A percentile compares a stretch with the other conserved stretches of the same genome.
Evolutionary conservation across 2,888 invertebrate species (phyloP).

Genomic region (Drosophila affinis): DNA sequence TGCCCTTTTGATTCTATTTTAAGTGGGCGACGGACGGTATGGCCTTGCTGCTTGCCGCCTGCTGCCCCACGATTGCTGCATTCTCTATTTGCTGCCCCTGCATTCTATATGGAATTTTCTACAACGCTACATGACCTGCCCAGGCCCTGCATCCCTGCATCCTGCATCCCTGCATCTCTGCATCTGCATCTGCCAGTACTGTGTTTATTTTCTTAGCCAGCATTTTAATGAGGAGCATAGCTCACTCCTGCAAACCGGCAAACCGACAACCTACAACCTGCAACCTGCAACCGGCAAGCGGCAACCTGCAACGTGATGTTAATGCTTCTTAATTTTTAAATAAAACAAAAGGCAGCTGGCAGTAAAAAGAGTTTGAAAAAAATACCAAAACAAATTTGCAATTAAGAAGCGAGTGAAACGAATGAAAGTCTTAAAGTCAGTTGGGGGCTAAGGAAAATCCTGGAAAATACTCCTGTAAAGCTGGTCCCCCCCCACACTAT

Average conservation of each 20-base stretch:
- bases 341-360: conserved; percentile 31
- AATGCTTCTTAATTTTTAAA: conserved; percentile 48
- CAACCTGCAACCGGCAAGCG: neutral
- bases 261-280: neutral
- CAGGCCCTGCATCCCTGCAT: neutral
- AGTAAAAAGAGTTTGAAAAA: conserved; percentile 2
- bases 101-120: neutral
- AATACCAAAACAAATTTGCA: conserved; percentile 5
- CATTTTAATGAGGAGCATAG: conserved; percentile 61
- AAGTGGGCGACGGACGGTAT: conserved; percentile 6
- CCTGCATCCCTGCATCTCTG: too few species aligned
- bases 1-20: conserved; percentile 39
- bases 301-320: conserved; percentile 30
- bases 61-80: too few species aligned
- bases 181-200: conserved; percentile 1
- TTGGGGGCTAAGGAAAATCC: neutral
- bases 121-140: neutral
- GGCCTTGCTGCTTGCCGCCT: neutral
- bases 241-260: conserved; percentile 22
- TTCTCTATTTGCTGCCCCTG: neutral
- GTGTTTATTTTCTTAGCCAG: conserved; percentile 16
- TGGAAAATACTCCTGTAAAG: neutral
- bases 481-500: neutral
- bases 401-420: conserved; percentile 3
- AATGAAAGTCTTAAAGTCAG: neutral